phyloP scores from a whole-genome alignment of 2,113 vertebrate genomes.

The Salvelinus namaycush region DNA sequence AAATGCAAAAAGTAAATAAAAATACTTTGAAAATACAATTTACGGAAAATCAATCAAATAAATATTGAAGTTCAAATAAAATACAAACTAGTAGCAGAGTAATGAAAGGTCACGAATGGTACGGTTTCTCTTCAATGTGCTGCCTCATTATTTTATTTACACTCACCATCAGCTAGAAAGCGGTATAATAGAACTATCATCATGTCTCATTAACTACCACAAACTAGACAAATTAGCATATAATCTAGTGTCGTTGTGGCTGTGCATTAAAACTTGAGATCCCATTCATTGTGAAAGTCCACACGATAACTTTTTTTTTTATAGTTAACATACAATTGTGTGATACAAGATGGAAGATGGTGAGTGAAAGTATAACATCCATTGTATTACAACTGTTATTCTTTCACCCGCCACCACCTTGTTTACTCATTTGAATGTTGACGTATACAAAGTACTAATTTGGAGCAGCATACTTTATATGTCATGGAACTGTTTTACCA shows the following conservation, averaged over 20 bases:
- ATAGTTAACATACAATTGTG: constrained; percentile 46
- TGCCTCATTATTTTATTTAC: constrained; percentile 51
- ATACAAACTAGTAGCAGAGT: constrained; percentile 64
- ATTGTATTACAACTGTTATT: constrained; percentile 28
- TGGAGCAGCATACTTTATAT: constrained; percentile 46
- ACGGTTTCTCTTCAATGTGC: constrained; percentile 46
- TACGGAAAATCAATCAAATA: constrained; percentile 82
- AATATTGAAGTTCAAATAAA: constrained; percentile 86
- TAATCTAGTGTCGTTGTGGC: neutral
- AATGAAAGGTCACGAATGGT: constrained; percentile 50
- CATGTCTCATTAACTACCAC: constrained; percentile 33
- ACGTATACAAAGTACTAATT: constrained; percentile 33
- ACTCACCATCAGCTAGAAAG: constrained; percentile 32
- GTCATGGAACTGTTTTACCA: constrained; percentile 33
- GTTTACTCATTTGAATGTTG: constrained; percentile 30
- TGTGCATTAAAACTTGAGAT: constrained; percentile 24
- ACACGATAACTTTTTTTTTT: constrained; percentile 28
- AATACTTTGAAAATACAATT: constrained; percentile 88
- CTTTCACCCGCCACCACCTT: constrained; percentile 35
- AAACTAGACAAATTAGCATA: constrained; percentile 15
- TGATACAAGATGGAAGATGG: neutral
- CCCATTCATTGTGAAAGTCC: constrained; percentile 32
- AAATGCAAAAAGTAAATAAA: constrained; percentile 74
- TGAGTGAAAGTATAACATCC: constrained; percentile 37
- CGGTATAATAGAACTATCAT: constrained; percentile 19